A percentile compares a stretch with the other conserved stretches of the same genome.
Evolutionary conservation across 2,113 vertebrate genomes (phyloP).

Genomic region (Notiomystis cincta): DNA sequence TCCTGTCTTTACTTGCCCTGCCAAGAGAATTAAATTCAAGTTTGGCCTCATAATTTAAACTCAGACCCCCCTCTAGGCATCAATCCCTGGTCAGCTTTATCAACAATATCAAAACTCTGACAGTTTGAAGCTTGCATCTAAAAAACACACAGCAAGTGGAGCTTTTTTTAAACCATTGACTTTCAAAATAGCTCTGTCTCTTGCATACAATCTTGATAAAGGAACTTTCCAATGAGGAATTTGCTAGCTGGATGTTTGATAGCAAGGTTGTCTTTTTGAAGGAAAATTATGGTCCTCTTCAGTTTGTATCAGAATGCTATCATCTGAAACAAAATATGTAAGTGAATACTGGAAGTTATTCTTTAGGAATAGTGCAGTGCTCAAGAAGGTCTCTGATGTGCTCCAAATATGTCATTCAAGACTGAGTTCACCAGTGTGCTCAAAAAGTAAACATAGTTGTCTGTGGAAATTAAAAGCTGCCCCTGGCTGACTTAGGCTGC

Average conservation of each 20-base stretch:
- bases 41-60: conserved; percentile 66
- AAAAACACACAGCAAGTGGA: conserved; percentile 34
- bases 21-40: conserved; percentile 60
- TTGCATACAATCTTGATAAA: conserved; percentile 67
- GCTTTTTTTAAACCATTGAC: conserved; percentile 62
- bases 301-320: conserved; percentile 31
- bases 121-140: conserved; percentile 68
- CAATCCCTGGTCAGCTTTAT: conserved; percentile 60
- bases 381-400: background rate
- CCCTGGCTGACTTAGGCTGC: background rate
- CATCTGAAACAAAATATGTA: conserved; percentile 48
- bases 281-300: conserved; percentile 47
- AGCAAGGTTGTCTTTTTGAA: conserved; percentile 43
- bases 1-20: background rate
- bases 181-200: conserved; percentile 71
- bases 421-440: background rate
- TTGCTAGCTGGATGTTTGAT: conserved; percentile 34
- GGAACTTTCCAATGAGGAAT: conserved; percentile 46
- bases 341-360: conserved; percentile 8
- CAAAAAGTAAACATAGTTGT: background rate
- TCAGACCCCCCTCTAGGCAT: conserved; percentile 59
- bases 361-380: background rate
- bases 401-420: background rate
- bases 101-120: conserved; percentile 70
- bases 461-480: conserved; percentile 10